A percentile compares a stretch with the other conserved stretches of the same genome.
Evolutionary conservation across 1,140 invertebrate genomes (phyloP).

Genomic region (Tenebrio molitor): DNA sequence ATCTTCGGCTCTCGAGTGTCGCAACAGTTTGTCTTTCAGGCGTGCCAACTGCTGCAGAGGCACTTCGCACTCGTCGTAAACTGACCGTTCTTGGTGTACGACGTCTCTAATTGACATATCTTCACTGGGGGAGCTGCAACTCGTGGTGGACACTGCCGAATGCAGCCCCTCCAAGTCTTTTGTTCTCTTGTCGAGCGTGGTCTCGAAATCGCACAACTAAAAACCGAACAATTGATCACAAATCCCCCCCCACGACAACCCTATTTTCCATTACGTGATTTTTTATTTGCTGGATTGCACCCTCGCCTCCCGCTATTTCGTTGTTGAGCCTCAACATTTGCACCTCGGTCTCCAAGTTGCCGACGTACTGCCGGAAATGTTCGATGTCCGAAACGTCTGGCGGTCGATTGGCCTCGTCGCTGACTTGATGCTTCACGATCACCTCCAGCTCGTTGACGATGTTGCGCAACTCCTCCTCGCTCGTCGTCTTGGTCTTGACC

Average conservation of each 20-base stretch:
- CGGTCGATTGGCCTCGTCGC: conserved; percentile 69
- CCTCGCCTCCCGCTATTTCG: conserved; percentile 71
- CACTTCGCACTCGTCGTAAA: conserved; percentile 63
- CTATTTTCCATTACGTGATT: conserved; percentile 61
- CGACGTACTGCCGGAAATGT: conserved; percentile 70
- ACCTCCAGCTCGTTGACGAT: conserved; percentile 67
- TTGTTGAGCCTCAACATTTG: conserved; percentile 70
- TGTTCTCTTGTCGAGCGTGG: conserved; percentile 75
- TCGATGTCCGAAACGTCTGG: conserved; percentile 67
- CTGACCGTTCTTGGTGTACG: conserved; percentile 63
- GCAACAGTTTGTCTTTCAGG: conserved; percentile 76
- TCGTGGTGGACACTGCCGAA: conserved; percentile 71
- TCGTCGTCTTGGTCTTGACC: conserved; percentile 72
- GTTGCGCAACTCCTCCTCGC: conserved; percentile 66
- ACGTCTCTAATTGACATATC: conserved; percentile 82
- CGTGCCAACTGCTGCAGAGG: conserved; percentile 66
- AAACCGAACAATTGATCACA: conserved; percentile 47
- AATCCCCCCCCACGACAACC: neutral
- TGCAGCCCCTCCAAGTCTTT: conserved; percentile 79
- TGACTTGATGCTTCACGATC: conserved; percentile 69
- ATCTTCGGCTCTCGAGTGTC: conserved; percentile 79
- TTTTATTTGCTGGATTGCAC: conserved; percentile 70
- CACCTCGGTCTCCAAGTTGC: conserved; percentile 72
- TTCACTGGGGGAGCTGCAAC: conserved; percentile 80
- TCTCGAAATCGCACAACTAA: conserved; percentile 73